Conservation (phyloP, 2,113 vertebrate genomes). For the Platichthys stellatus region DNA sequence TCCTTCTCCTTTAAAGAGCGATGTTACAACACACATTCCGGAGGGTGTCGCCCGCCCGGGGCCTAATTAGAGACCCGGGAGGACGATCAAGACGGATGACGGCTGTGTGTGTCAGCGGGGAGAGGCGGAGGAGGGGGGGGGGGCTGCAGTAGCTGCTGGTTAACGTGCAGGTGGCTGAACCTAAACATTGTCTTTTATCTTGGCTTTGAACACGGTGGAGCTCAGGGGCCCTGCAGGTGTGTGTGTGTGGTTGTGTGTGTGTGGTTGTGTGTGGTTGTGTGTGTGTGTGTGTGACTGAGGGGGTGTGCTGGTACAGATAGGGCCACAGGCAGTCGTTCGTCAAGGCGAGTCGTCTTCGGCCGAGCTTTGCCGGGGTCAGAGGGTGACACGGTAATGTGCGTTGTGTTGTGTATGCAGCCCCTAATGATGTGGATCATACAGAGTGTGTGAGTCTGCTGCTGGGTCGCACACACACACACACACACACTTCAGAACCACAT, state of each 20-base stretch:
- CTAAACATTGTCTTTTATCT: slow-evolving; percentile 73
- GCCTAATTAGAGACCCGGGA: slow-evolving; percentile 74
- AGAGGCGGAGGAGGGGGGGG: slow-evolving; percentile 9
- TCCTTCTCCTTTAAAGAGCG: slow-evolving; percentile 12
- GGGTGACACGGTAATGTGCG: slow-evolving; percentile 41
- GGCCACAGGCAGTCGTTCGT: slow-evolving; percentile 60
- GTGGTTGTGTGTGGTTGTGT: slow-evolving; percentile 55
- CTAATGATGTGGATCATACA: slow-evolving; percentile 64
- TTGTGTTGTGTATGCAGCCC: slow-evolving; percentile 42
- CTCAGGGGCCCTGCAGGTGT: slow-evolving; percentile 70
- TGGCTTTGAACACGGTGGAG: slow-evolving; percentile 69
- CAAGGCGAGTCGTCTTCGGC: slow-evolving; percentile 22
- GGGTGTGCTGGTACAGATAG: slow-evolving; percentile 32
- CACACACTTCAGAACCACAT: slow-evolving; percentile 61
- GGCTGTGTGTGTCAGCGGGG: slow-evolving; percentile 26
- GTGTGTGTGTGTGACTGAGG: slow-evolving; percentile 4
- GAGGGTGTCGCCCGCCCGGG: slow-evolving; percentile 7
- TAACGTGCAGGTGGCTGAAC: slow-evolving; percentile 71
- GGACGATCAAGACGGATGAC: slow-evolving; percentile 54
- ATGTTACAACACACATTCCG: not conserved
- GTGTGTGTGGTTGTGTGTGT: slow-evolving; percentile 18
- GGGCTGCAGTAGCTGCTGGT: slow-evolving; percentile 43
- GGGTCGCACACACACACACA: not conserved
- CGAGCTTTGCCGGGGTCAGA: slow-evolving; percentile 55
- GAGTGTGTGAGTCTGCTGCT: slow-evolving; percentile 25